Base-by-base conservation (phyloP, 2,113 vertebrate species). In the Percopsis transmontana region DNA sequence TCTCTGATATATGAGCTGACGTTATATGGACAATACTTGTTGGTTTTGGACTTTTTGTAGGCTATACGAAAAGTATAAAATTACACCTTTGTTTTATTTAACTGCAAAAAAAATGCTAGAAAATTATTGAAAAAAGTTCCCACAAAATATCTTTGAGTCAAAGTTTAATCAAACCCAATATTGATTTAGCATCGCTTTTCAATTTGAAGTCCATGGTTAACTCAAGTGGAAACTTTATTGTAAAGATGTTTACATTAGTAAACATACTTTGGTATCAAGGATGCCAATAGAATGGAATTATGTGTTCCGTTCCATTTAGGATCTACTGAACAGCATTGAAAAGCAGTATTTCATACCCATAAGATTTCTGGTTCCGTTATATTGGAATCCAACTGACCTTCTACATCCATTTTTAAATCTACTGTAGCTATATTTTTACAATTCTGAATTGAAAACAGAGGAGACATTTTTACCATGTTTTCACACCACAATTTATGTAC, bases 371-470 rank as follows among this genome's bases (percentile, higher is more conserved):
- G 40, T 69, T 83, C 68, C 7, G 80, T 85, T 56, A 74, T 55
- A 73, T 68, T 80, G 74, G 81, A 41, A 1, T 88, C 83, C 86
- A 82, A 76, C 76, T 79, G 76, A 80, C 47, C 73, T 13, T 53
- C 42, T 74, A 81, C 59, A 77, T 75, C 27, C 81, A 72, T 81
- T 70, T 62, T 24, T 62, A 53, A 67, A 58, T 50, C 21, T 18
- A 20, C 6, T 57, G 10, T 76, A 86, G 65, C 42, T 82, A 70
- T 48, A 53, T 50, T 66, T 45, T 52, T 58, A 75, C 11, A 66
- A 59, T 44, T 82, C 78, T 87, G 84, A 54, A 87, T 86, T 71
- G 68, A 58, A 88, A 51, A 70, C 62, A 82, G 19, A 80, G 4
- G 57, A 64, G 19, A 67, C 0, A 66, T 55, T 13, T 75, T 71